Conservation (phyloP, 2,113 vertebrate genomes). For the Xenus cinereus region DNA sequence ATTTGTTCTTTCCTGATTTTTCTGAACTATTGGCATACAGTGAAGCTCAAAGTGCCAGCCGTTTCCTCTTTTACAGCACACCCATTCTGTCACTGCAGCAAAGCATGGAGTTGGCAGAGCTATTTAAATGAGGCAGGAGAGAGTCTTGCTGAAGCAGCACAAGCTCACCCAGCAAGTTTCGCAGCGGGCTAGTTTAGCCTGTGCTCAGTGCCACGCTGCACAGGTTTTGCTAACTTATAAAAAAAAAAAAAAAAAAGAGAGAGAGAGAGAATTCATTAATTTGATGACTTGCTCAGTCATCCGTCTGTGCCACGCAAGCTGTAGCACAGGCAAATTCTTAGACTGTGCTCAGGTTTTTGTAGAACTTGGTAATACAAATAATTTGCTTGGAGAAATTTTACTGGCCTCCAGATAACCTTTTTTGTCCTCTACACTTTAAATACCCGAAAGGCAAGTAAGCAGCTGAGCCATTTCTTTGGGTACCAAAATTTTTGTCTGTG, state of each 20-base stretch:
- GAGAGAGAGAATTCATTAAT: background rate
- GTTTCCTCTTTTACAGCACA: background rate
- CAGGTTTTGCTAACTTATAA: background rate
- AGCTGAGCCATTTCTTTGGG: background rate
- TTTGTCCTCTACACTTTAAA: background rate
- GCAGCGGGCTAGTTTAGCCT: background rate
- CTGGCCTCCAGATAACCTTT: background rate
- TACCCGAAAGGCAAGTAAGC: background rate
- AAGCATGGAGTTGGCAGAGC: background rate
- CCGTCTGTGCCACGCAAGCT: background rate
- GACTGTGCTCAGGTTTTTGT: background rate
- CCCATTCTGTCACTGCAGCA: background rate
- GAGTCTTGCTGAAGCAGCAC: background rate
- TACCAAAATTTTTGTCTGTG: background rate
- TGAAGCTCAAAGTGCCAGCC: background rate
- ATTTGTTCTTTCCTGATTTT: slow-evolving; percentile 10
- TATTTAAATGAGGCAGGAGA: background rate
- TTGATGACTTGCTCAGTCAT: background rate
- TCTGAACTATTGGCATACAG: background rate
- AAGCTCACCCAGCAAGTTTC: background rate
- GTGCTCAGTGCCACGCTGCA: background rate
- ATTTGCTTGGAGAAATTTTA: background rate
- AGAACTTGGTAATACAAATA: background rate
- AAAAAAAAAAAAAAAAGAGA: background rate
- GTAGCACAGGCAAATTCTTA: background rate